Conservation (phyloP, 2,888 invertebrate species). For the Vanessa cardui region DNA sequence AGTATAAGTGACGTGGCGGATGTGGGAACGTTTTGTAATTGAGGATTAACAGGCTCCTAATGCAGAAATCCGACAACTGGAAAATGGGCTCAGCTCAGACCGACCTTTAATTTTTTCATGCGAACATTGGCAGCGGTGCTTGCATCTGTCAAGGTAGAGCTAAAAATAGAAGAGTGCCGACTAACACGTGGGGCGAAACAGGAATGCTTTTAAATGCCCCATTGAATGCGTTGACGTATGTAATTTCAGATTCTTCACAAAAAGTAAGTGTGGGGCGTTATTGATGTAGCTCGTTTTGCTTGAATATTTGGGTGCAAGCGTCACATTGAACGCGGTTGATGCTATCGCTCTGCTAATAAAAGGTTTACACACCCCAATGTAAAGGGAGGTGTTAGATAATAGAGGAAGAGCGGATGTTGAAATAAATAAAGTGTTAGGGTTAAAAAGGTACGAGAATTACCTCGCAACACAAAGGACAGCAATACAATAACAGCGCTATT, state of each 20-base stretch:
- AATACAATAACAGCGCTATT: not conserved
- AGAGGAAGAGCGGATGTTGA: constrained; percentile 32
- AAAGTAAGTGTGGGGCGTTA: constrained; percentile 53
- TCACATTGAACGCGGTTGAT: constrained; percentile 13
- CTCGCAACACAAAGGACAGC: constrained; percentile 12
- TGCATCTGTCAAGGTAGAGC: constrained; percentile 50
- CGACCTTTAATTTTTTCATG: constrained; percentile 26
- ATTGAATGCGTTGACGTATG: constrained; percentile 72
- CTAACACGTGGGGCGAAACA: constrained; percentile 52
- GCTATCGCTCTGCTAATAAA: constrained; percentile 23
- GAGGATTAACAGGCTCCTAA: constrained; percentile 15
- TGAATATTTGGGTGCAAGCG: constrained; percentile 23
- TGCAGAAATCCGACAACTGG: constrained; percentile 45
- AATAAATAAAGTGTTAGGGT: constrained; percentile 25
- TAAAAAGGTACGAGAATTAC: constrained; percentile 22
- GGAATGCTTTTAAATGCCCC: constrained; percentile 49
- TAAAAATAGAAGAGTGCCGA: constrained; percentile 52
- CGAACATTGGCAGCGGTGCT: constrained; percentile 21
- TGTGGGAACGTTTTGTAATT: constrained; percentile 25
- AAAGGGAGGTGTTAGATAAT: constrained; percentile 28
- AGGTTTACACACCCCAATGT: constrained; percentile 18
- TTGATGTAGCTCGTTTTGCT: constrained; percentile 27
- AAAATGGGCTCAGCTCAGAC: constrained; percentile 45
- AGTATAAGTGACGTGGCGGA: constrained; percentile 14
- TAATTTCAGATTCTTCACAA: constrained; percentile 71